Evolutionary conservation across 1,140 invertebrate genomes (phyloP).

Genomic region (Drosophila trapezifrons): DNA sequence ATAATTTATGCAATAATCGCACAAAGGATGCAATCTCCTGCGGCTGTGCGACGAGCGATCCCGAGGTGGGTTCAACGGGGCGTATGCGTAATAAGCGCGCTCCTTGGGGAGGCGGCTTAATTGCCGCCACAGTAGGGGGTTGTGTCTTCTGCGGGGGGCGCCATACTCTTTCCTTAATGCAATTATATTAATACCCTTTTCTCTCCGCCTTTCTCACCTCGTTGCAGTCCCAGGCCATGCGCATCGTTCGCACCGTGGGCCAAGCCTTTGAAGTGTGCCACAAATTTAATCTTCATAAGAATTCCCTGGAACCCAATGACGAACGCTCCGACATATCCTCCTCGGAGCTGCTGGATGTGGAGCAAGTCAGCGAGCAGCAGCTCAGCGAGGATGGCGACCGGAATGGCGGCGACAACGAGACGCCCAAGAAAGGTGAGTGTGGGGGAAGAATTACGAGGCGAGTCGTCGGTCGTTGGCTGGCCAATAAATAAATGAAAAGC

Average conservation of each 20-base stretch:
- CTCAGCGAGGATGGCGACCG: conserved; percentile 87
- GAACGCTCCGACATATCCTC: conserved; percentile 87
- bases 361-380: conserved; percentile 85
- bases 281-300: conserved; percentile 90
- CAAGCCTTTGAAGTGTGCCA: conserved; percentile 99
- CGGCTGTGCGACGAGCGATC: conserved; percentile 62
- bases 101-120: conserved; percentile 42
- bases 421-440: conserved; percentile 86
- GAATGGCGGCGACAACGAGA: conserved; percentile 72
- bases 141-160: conserved; percentile 21
- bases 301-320: conserved; percentile 86
- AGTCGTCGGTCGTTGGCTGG: conserved; percentile 38
- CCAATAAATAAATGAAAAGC: conserved; percentile 79
- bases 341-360: conserved; percentile 85
- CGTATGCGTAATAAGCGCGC: conserved; percentile 58
- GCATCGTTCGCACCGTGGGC: conserved; percentile 98
- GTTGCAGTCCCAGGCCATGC: conserved; percentile 97
- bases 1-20: conserved; percentile 76
- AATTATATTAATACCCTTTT: conserved; percentile 37
- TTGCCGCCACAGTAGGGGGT: conserved; percentile 21
- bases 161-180: conserved; percentile 1
- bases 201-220: conserved; percentile 43
- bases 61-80: conserved; percentile 67
- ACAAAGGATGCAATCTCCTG: conserved; percentile 71
- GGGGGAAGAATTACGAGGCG: not conserved